A percentile compares a stretch with the other conserved stretches of the same genome.
Conservation (phyloP, 2,888 invertebrate species). For the Amblyjoppa fuscipennis region DNA sequence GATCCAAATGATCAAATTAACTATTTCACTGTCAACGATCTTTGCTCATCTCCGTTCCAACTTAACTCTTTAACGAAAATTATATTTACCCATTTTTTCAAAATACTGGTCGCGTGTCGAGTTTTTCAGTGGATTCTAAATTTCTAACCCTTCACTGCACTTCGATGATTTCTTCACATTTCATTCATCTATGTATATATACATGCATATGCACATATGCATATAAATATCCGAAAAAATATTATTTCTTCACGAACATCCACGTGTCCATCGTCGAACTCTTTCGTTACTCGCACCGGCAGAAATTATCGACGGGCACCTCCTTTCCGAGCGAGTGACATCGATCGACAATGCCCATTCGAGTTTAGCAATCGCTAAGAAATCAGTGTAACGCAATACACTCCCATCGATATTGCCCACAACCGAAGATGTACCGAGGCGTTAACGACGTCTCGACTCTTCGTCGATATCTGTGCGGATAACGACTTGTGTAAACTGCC, state of each 20-base stretch:
- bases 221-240: not conserved
- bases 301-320: slow-evolving; percentile 1
- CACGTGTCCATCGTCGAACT: not conserved
- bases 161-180: not conserved
- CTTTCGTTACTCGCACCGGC: not conserved
- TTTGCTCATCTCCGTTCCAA: too few species aligned
- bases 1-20: too few species aligned
- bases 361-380: not conserved
- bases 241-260: not conserved
- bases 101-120: not conserved
- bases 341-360: slow-evolving; percentile 20
- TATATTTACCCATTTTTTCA: not conserved
- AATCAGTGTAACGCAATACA: slow-evolving; percentile 18
- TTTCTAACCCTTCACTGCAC: not conserved
- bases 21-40: too few species aligned
- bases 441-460: slow-evolving; percentile 21
- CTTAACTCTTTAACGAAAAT: too few species aligned
- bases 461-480: slow-evolving; percentile 24
- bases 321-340: slow-evolving; percentile 16
- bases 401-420: not conserved
- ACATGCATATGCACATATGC: not conserved
- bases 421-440: not conserved
- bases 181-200: not conserved
- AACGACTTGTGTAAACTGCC: slow-evolving; percentile 46
- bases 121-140: not conserved